Base-by-base conservation (phyloP, 2,113 vertebrate genomes). In the Albula goreensis region DNA sequence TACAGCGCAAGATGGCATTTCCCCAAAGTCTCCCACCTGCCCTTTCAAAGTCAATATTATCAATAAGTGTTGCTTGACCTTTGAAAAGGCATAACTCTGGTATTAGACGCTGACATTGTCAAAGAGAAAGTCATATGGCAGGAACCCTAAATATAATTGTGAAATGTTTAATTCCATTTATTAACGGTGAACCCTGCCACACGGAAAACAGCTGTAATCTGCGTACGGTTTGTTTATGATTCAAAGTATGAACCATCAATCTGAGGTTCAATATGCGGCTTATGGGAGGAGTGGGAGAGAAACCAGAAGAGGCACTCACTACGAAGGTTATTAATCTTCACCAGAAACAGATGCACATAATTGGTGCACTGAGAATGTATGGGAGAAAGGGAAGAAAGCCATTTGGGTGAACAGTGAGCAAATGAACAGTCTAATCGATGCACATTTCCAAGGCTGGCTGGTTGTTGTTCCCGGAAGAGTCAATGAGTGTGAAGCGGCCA, bases 271-370 rank as follows among this genome's bases (percentile, higher is more conserved):
- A 74, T 74, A 31, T 74, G 22, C 31, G 70, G 70, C 70, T 74
- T 74, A 31, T 74, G 70, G n/a, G 70, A 74, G 70, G 9, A 74
- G 70, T n/a, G n/a, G 22, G 31, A 8, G 9, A 74, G 70, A 74
- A 74, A 74, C 31, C 70, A 19, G 31, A n/a, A 8, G n/a, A 31
- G 22, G 70, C n/a, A 3, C 66, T 31, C 41, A 1, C 50, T 78
- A 19, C 70, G n/a, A 31, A 41, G 70, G 74, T 78, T 77, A 84
- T 53, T 78, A 51, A 84, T 84, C 31, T 51, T 84, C 83, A 78
- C 70, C 7, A 31, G 15, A 31, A 52, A 84, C 11, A 51, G 74
- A 84, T 83, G 19, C 50, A 78, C 25, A 56, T 25, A 17, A 51
- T 51, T 48, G 79, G 48, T 80, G 50, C 19, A 10, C 70, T 74